Percentiles rank a stretch among this genome's conserved stretches.
phyloP scores from a whole-genome alignment of 1,140 invertebrate species.

The Oreohelix idahoensis region DNA sequence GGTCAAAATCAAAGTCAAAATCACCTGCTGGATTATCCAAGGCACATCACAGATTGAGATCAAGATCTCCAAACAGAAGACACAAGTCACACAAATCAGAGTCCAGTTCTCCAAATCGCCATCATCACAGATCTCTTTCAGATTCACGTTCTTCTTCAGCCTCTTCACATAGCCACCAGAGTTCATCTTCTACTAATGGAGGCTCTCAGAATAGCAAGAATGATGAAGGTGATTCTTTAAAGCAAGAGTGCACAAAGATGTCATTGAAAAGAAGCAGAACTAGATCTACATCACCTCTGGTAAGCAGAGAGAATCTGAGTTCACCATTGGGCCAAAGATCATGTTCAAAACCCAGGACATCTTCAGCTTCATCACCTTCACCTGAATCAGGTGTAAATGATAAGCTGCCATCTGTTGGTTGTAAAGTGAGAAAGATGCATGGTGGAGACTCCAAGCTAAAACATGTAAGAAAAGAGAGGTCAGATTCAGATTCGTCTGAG shows the following conservation, averaged over 20 bases:
- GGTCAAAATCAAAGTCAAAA: slow-evolving; percentile 32
- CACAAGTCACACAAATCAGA: slow-evolving; percentile 13
- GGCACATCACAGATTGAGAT: slow-evolving; percentile 36
- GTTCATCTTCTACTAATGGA: too few species aligned
- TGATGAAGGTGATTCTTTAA: too few species aligned
- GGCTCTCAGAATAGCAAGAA: too few species aligned
- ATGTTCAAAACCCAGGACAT: not conserved
- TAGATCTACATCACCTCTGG: not conserved
- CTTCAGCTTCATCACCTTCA: not conserved
- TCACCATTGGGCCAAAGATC: not conserved
- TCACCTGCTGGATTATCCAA: slow-evolving; percentile 18
- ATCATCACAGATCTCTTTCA: slow-evolving; percentile 15
- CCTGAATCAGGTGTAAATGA: not conserved
- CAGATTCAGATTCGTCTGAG: not conserved
- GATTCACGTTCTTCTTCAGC: not conserved
- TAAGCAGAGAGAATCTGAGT: not conserved
- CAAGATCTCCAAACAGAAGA: slow-evolving; percentile 46
- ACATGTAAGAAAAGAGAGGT: not conserved
- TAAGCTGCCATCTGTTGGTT: too few species aligned
- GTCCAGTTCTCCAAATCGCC: slow-evolving; percentile 19
- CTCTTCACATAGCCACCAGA: too few species aligned
- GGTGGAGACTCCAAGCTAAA: not conserved
- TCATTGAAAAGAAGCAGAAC: not conserved
- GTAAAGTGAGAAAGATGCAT: not conserved
- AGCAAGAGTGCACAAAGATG: not conserved